These are phyloP conservation scores for Sceloporus undulatus DNA, from an alignment of 2,113 vertebrate genomes.

Conservation along the genomic window DNA sequence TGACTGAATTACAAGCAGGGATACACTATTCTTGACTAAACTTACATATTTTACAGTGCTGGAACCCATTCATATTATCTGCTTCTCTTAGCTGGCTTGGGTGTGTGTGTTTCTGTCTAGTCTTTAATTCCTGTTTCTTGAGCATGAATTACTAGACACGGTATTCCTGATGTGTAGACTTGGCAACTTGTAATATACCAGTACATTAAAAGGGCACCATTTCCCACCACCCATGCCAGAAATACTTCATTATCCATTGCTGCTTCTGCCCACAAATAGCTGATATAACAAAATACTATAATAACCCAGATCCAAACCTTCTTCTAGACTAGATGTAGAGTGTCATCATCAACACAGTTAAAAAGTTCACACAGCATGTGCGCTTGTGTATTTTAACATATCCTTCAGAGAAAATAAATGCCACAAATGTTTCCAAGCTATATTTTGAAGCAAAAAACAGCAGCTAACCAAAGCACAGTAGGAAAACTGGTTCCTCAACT, in stretches of 20 bases:
- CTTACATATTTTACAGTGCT: not conserved
- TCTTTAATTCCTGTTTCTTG: not conserved
- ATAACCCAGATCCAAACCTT: not conserved
- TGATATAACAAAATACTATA: not conserved
- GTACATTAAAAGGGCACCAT: not conserved
- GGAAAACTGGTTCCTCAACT: conserved; percentile 15
- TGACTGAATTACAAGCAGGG: not conserved
- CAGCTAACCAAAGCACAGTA: conserved; percentile 21
- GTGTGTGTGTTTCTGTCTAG: not conserved
- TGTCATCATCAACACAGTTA: not conserved
- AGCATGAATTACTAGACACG: not conserved
- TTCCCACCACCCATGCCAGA: not conserved
- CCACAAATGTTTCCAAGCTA: not conserved
- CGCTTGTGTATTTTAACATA: not conserved
- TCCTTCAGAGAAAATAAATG: not conserved
- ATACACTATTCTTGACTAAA: not conserved
- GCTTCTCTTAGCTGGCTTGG: not conserved
- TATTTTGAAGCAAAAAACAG: not conserved
- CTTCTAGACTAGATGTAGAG: not conserved
- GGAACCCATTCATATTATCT: not conserved
- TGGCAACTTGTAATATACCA: not conserved
- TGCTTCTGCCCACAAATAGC: not conserved
- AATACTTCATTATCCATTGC: not conserved
- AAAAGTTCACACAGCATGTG: not conserved
- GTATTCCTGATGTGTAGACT: not conserved